phyloP scores from a whole-genome alignment of 2,797 vertebrate species.

The Hypotaenidia philippensis region DNA sequence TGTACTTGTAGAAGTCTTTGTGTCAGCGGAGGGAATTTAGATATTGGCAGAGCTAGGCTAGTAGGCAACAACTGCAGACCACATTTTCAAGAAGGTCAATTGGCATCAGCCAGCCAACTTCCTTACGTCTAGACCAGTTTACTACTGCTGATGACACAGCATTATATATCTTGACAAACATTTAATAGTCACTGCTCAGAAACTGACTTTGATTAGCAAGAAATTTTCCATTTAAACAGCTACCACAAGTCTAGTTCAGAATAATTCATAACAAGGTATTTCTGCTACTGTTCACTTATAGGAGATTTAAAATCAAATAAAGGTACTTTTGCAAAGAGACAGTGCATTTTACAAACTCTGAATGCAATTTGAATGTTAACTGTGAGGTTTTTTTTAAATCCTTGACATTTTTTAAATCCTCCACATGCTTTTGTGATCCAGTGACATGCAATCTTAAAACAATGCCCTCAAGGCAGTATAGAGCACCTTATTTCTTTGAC shows the following conservation, averaged over 20 bases:
- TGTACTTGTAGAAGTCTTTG: neutral
- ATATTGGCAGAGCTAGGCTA: neutral
- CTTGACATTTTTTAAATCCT: neutral
- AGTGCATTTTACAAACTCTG: neutral
- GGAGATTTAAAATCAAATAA: neutral
- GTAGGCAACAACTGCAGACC: neutral
- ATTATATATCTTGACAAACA: conserved; percentile 18
- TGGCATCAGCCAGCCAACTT: conserved; percentile 44
- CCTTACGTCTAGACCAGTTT: conserved; percentile 42
- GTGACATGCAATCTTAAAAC: conserved; percentile 56
- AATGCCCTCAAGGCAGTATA: conserved; percentile 53
- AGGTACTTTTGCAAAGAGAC: neutral
- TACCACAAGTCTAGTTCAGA: neutral
- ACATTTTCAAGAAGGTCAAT: conserved; percentile 11
- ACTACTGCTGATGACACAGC: conserved; percentile 36
- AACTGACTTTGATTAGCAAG: conserved; percentile 30
- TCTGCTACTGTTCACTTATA: neutral
- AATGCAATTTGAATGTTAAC: neutral
- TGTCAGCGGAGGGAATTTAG: neutral
- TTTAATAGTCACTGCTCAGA: conserved; percentile 23
- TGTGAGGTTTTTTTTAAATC: neutral
- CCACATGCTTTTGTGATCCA: neutral
- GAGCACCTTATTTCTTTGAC: conserved; percentile 48
- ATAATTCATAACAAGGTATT: neutral
- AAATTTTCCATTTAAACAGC: neutral